Conservation (phyloP, 1,140 invertebrate genomes). For the Steinernema khuongi region DNA sequence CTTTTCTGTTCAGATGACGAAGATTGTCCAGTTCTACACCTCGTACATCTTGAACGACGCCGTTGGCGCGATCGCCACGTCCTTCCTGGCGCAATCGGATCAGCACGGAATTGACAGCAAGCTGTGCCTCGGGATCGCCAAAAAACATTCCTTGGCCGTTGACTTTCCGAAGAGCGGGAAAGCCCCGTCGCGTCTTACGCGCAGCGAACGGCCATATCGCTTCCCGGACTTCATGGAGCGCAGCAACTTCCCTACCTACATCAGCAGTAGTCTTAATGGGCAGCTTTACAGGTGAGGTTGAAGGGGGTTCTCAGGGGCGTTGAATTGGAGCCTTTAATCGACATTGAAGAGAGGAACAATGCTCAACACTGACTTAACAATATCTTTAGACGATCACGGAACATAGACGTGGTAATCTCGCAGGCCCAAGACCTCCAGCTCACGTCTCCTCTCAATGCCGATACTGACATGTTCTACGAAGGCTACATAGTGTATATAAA, state of each 20-base stretch:
- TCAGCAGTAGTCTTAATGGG: not conserved
- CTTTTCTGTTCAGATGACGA: slow-evolving; percentile 22
- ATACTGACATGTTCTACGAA: not conserved
- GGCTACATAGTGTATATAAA: slow-evolving; percentile 17
- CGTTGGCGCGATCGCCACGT: slow-evolving; percentile 44
- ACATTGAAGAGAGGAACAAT: not conserved
- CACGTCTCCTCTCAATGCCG: not conserved
- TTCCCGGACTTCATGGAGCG: not conserved
- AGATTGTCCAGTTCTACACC: slow-evolving; percentile 44
- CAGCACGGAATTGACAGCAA: slow-evolving; percentile 17
- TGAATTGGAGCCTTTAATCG: not conserved
- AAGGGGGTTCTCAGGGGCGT: not conserved
- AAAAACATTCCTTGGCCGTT: slow-evolving; percentile 40
- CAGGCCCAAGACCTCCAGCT: no score
- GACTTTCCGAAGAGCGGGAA: slow-evolving; percentile 57
- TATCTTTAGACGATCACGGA: no score
- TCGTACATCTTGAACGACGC: slow-evolving; percentile 44
- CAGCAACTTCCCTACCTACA: not conserved
- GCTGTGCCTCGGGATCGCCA: slow-evolving; percentile 40
- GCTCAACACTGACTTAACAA: no score
- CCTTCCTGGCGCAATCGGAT: slow-evolving; percentile 43
- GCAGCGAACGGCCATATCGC: not conserved
- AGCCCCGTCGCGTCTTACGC: slow-evolving; percentile 2
- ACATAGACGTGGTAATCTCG: no score
- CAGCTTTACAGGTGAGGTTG: not conserved